These are phyloP conservation scores for Parasteatoda lunata DNA, from an alignment of 2,888 invertebrate genomes.

Conservation along the genomic window DNA sequence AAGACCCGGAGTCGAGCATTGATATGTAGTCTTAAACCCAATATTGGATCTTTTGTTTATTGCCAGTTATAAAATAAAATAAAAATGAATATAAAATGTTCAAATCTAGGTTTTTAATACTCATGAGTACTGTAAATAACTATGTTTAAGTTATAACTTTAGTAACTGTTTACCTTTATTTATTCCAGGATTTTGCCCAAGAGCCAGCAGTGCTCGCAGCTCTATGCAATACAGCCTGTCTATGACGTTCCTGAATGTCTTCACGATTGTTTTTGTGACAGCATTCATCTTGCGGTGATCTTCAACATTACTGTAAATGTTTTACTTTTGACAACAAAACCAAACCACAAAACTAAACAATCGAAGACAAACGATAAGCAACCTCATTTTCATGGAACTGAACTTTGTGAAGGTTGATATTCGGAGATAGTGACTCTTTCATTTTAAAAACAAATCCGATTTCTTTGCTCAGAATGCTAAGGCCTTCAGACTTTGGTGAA, in stretches of 20 bases:
- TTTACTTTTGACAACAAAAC: conserved; percentile 4
- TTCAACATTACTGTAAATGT: neutral
- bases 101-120: too few relatives aligned
- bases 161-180: neutral
- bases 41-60: too few relatives aligned
- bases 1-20: neutral
- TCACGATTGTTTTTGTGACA: conserved; percentile 5
- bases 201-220: conserved; percentile 12
- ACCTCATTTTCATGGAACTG: conserved; percentile 1
- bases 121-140: neutral
- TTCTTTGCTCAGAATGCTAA: conserved; percentile 64
- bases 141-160: neutral
- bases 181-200: conserved; percentile 55
- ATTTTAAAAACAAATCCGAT: conserved; percentile 21
- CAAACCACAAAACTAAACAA: conserved; percentile 24
- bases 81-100: too few relatives aligned
- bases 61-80: too few relatives aligned
- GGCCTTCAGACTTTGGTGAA: conserved; percentile 35
- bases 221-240: neutral
- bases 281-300: conserved; percentile 48
- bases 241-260: conserved; percentile 14
- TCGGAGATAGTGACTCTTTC: conserved; percentile 1
- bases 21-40: too few relatives aligned
- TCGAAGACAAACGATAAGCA: conserved; percentile 19
- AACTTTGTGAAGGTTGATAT: neutral